Evolutionary conservation across 2,113 vertebrate species (phyloP).

Genomic region (Nibea albiflora): DNA sequence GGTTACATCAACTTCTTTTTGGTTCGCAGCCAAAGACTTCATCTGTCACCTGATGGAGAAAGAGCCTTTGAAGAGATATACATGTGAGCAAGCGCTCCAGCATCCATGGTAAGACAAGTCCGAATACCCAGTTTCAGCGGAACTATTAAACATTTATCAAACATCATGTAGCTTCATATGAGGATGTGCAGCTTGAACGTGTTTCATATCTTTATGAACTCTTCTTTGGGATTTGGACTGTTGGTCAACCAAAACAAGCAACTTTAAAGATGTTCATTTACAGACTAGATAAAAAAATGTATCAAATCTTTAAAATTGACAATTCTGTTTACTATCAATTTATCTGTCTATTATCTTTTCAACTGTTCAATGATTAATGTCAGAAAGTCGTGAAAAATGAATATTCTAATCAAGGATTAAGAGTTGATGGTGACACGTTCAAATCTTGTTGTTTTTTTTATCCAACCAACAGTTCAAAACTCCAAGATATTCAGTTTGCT

Average conservation of each 20-base stretch:
- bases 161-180: neutral
- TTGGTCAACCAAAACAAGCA: neutral
- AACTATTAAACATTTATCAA: neutral
- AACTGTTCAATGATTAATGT: too few species aligned
- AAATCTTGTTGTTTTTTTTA: too few species aligned
- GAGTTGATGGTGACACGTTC: too few species aligned
- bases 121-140: too few species aligned
- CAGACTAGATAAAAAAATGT: too few species aligned
- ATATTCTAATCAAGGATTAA: too few species aligned
- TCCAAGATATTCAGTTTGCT: neutral
- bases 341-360: too few species aligned
- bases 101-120: constrained; percentile 92
- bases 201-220: neutral
- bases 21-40: constrained; percentile 93
- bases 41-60: constrained; percentile 98
- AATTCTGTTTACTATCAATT: too few species aligned
- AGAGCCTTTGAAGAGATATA: constrained; percentile 91
- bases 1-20: constrained; percentile 2
- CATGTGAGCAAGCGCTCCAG: constrained; percentile 95
- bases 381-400: too few species aligned
- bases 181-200: neutral
- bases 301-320: neutral
- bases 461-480: too few species aligned
- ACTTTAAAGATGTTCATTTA: neutral
- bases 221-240: neutral